Evolutionary conservation across 2,113 vertebrate genomes (phyloP).

Genomic region (Nibea albiflora): DNA sequence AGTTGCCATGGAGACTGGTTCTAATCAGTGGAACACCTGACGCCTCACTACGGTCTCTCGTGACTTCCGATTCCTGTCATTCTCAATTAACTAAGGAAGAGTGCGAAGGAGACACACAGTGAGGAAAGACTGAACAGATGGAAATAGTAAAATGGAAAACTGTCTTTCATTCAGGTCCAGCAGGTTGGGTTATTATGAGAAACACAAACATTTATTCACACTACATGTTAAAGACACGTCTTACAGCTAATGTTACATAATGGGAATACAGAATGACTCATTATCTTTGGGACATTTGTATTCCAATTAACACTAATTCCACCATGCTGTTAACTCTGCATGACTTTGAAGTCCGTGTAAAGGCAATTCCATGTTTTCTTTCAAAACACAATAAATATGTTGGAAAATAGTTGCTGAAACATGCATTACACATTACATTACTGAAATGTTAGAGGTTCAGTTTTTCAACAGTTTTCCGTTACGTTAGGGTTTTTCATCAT

Average conservation of each 20-base stretch:
- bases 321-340: too few relatives aligned
- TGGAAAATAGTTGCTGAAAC: too few relatives aligned
- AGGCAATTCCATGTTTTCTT: too few relatives aligned
- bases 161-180: background rate
- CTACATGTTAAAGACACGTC: background rate
- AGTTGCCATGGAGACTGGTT: constrained; percentile 72
- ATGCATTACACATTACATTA: too few relatives aligned
- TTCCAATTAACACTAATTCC: too few relatives aligned
- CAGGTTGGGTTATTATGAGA: background rate
- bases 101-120: background rate
- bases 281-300: background rate
- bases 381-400: too few relatives aligned
- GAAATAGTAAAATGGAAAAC: background rate
- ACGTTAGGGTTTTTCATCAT: too few relatives aligned
- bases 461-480: too few relatives aligned
- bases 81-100: constrained; percentile 54
- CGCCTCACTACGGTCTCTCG: constrained; percentile 34
- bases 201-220: background rate
- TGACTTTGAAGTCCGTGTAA: too few relatives aligned
- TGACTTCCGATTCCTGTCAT: constrained; percentile 37
- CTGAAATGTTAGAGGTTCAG: too few relatives aligned
- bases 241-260: background rate
- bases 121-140: background rate
- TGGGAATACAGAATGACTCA: background rate
- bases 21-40: constrained; percentile 72